Base-by-base conservation (phyloP, 2,113 vertebrate genomes). In the Corapipo altera region DNA sequence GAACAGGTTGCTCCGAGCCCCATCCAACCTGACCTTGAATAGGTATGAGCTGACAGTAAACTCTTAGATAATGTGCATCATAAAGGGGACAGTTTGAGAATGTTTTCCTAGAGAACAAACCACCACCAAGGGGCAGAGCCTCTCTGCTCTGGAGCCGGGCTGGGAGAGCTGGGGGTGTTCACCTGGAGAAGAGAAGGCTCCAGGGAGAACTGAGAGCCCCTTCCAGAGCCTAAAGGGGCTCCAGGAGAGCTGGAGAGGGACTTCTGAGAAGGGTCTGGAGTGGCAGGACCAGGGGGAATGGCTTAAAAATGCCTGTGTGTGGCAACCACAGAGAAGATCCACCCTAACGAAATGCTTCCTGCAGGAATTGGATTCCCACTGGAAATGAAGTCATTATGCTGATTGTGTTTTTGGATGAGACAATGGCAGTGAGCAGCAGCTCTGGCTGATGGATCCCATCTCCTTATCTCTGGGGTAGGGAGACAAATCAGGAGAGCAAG, bases 341-440 rank as follows among this genome's bases (percentile, higher is more conserved):
- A 7, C 81, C 74, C 51, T 93, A 79, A 93, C 91, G 67, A 96
- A 97, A 90, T 4, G 5, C 48, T 96, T 93, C 88, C 74, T 52
- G 1, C 93, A 64, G n/a, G 92, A 94, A 94, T 79, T 96, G 88
- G 79, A 86, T 97, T 97, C 82, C 58, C 32, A 41, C 48, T 35
- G 71, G n/a, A 91, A 89, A 88, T n/a, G 0, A 81, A 93, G 79
- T 93, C 39, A 84, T 91, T 90, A 81, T 23, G 39, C 70, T 77
- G 85, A 58, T 91, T 92, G 90, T 70, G 19, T 72, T 80, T 70
- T n/a, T n/a, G 81, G 85, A 69, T 3, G 43, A 89, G 37, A 26
- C 64, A 55, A 84, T 78, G 89, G 67, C 74, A 30, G 32, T 6
- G 55, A 95, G 85, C 2, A 3, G 27, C 69, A 65, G 57, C 85